Evolutionary conservation across 1,140 invertebrate genomes (phyloP).

Genomic region (Drosophila orena): DNA sequence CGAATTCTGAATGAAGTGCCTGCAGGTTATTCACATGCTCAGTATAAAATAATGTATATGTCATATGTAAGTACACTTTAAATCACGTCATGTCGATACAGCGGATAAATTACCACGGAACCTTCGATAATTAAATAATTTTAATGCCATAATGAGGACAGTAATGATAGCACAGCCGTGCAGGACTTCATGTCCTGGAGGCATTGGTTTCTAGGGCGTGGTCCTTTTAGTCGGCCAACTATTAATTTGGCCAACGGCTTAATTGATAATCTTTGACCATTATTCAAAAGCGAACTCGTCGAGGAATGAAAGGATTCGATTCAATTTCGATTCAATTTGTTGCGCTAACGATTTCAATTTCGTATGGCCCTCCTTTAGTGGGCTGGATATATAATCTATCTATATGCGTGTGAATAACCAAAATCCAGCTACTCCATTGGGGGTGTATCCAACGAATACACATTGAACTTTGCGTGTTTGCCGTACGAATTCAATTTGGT

Average conservation of each 20-base stretch:
- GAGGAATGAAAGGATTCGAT: conserved; percentile 48
- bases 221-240: conserved; percentile 41
- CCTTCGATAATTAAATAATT: conserved; percentile 52
- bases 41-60: background rate
- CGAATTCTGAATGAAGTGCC: conserved; percentile 3
- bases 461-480: conserved; percentile 43
- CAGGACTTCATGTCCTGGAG: background rate
- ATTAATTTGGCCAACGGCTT: conserved; percentile 77
- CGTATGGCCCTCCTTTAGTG: conserved; percentile 3
- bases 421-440: background rate
- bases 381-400: background rate
- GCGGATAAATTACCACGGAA: conserved; percentile 34
- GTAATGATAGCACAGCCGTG: conserved; percentile 11
- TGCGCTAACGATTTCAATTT: conserved; percentile 65
- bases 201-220: conserved; percentile 17
- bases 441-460: conserved; percentile 11
- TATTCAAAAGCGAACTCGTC: conserved; percentile 70
- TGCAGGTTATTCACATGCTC: conserved; percentile 2
- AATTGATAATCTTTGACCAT: conserved; percentile 82
- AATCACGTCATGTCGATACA: conserved; percentile 34
- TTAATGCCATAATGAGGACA: conserved; percentile 41
- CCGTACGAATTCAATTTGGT: conserved; percentile 53
- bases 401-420: conserved; percentile 25
- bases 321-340: conserved; percentile 67
- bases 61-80: conserved; percentile 4